Percentiles rank a stretch among this genome's conserved stretches.
Evolutionary conservation across 2,113 vertebrate species (phyloP).

Genomic region (Pionites leucogaster): DNA sequence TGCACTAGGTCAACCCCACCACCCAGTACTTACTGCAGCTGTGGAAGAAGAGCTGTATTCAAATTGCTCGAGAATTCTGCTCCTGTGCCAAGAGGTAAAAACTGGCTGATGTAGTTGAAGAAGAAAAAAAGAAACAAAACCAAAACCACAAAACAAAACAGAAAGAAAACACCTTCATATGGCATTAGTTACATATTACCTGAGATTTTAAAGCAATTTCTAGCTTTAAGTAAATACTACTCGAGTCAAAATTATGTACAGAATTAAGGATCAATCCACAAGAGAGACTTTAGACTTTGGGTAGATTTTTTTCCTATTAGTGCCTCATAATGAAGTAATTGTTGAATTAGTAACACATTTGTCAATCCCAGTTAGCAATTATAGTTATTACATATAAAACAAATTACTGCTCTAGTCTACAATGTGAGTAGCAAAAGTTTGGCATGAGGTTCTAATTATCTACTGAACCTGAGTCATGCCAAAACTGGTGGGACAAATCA

Average conservation of each 20-base stretch:
- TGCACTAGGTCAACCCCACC: not conserved
- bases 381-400: conserved; percentile 1
- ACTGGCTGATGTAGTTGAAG: not conserved
- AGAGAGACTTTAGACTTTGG: not conserved
- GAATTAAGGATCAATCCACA: not conserved
- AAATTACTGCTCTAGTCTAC: not conserved
- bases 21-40: not conserved
- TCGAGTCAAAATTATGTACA: not conserved
- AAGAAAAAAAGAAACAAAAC: not conserved
- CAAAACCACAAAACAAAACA: not conserved
- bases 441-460: conserved; percentile 49
- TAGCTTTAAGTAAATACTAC: not conserved
- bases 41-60: not conserved
- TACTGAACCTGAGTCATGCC: not conserved
- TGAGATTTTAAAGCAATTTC: conserved; percentile 16
- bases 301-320: conserved; percentile 6
- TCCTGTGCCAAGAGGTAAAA: not conserved
- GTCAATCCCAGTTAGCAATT: conserved; percentile 22
- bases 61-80: not conserved
- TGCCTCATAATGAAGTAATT: not conserved
- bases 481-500: not conserved
- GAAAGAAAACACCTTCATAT: not conserved
- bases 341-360: conserved; percentile 47
- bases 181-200: not conserved
- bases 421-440: not conserved